Conservation (phyloP, 2,113 vertebrate species). For the Hiodon tergisus region DNA sequence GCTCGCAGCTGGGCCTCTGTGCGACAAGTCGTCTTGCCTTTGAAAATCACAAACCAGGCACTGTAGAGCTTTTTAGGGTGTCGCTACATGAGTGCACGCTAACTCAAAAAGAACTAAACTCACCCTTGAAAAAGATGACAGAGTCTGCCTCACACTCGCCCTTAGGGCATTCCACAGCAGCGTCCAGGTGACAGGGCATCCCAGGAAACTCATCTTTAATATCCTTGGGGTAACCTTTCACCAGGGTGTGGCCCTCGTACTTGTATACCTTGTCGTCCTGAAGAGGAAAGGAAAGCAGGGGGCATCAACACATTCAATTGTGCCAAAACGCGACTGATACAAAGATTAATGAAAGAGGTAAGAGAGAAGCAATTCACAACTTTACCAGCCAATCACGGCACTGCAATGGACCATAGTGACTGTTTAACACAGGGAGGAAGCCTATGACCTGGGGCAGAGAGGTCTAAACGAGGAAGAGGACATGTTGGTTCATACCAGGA, state of each 20-base stretch:
- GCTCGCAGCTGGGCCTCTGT: too few relatives aligned
- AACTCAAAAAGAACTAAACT: background rate
- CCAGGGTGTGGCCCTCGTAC: conserved; percentile 56
- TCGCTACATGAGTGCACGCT: too few relatives aligned
- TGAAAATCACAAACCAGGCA: too few relatives aligned
- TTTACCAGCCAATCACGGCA: too few relatives aligned
- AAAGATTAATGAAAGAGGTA: background rate
- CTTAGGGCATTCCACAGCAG: conserved; percentile 75
- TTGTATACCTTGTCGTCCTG: conserved; percentile 72
- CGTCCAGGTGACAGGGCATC: conserved; percentile 65
- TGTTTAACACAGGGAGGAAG: background rate
- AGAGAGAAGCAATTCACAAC: too few relatives aligned
- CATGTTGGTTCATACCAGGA: conserved; percentile 57
- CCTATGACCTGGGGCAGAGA: too few relatives aligned
- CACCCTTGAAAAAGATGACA: conserved; percentile 80
- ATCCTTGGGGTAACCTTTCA: conserved; percentile 57
- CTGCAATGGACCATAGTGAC: background rate
- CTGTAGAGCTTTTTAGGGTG: too few relatives aligned
- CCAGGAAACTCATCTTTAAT: conserved; percentile 70
- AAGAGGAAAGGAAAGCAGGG: background rate
- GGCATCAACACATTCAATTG: background rate
- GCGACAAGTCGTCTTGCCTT: too few relatives aligned
- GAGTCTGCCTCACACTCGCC: conserved; percentile 64
- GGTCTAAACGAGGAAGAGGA: too few relatives aligned
- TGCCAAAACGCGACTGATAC: background rate